A percentile compares a stretch with the other conserved stretches of the same genome.
Evolutionary conservation across 2,797 vertebrate species (phyloP).

Genomic region (Ataeniobius toweri): DNA sequence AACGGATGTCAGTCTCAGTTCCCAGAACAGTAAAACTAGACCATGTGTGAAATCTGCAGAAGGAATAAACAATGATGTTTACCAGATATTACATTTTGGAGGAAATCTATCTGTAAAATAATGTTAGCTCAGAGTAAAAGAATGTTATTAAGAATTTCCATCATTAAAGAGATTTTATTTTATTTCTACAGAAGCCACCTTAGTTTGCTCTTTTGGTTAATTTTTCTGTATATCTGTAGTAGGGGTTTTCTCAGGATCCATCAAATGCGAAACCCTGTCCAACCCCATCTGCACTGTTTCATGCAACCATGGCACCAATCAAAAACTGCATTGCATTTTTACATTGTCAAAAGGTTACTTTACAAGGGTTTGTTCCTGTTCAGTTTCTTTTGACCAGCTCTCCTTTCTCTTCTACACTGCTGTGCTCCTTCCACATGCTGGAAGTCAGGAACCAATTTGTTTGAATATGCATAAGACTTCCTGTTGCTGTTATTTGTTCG

Average conservation of each 20-base stretch:
- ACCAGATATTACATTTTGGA: no score
- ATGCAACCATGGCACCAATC: constrained; percentile 64
- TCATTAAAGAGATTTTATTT: not conserved
- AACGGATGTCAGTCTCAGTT: constrained; percentile 69
- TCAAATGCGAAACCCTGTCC: constrained; percentile 61
- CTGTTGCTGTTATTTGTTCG: constrained; percentile 61
- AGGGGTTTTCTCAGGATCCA: constrained; percentile 12
- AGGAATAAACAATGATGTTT: no score
- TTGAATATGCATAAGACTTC: constrained; percentile 69
- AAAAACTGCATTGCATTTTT: constrained; percentile 65
- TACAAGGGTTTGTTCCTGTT: constrained; percentile 79
- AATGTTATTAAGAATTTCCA: no score
- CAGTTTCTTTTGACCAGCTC: constrained; percentile 76
- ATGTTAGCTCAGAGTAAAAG: no score
- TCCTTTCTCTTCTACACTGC: constrained; percentile 12
- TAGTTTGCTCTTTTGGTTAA: not conserved
- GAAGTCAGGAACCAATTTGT: constrained; percentile 63
- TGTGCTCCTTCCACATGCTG: constrained; percentile 48
- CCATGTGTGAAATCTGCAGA: constrained; percentile 8
- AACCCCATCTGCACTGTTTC: constrained; percentile 59
- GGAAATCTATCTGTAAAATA: no score
- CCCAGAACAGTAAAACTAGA: constrained; percentile 49
- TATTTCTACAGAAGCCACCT: not conserved
- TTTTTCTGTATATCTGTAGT: constrained; percentile 1
- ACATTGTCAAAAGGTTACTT: constrained; percentile 81